A percentile compares a stretch with the other conserved stretches of the same genome.
phyloP scores from a whole-genome alignment of 2,113 vertebrate genomes.

The Gila orcuttii region DNA sequence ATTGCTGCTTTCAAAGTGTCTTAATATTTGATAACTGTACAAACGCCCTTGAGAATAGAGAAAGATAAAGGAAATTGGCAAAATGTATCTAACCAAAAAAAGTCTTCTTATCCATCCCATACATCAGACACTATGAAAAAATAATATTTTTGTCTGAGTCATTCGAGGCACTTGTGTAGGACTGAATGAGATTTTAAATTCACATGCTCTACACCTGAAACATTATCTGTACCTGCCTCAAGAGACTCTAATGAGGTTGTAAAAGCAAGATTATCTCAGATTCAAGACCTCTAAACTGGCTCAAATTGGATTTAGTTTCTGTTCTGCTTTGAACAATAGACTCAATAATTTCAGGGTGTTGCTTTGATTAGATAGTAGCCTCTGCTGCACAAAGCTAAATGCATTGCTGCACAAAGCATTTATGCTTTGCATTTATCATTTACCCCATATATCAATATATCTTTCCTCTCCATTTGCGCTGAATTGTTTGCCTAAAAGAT shows the following conservation, averaged over 20 bases:
- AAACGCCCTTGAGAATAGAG: background rate
- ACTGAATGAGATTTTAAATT: background rate
- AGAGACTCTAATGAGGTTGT: background rate
- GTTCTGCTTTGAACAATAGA: constrained; percentile 38
- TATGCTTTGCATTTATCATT: too few relatives aligned
- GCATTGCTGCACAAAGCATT: too few relatives aligned
- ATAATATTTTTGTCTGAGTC: background rate
- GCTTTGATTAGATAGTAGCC: constrained; percentile 13
- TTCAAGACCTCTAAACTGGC: background rate
- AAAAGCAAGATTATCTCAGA: constrained; percentile 2
- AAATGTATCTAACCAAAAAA: background rate
- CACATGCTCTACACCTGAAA: background rate
- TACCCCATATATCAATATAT: background rate
- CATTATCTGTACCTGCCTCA: background rate
- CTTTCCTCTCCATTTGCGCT: background rate
- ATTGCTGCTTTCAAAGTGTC: background rate
- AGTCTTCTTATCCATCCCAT: background rate
- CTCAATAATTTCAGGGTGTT: constrained; percentile 20
- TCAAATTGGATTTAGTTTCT: constrained; percentile 9
- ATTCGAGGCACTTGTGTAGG: background rate
- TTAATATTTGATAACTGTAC: background rate
- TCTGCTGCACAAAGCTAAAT: background rate
- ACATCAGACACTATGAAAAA: background rate
- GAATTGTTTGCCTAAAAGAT: background rate
- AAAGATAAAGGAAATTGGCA: background rate